Conservation (phyloP, 1,140 invertebrate species). For the Anastrepha obliqua region DNA sequence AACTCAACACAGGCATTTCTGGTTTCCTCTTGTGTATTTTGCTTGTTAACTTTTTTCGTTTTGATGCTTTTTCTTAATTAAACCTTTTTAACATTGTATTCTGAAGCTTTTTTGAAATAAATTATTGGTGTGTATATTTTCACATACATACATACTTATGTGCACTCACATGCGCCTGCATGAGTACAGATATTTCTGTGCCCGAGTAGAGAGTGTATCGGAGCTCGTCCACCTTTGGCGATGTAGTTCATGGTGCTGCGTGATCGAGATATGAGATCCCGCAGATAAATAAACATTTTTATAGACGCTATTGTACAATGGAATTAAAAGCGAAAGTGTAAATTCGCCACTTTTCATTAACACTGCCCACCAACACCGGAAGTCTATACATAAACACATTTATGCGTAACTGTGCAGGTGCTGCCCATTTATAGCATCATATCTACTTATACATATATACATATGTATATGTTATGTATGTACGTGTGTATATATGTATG, state of each 20-base stretch:
- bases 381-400: background rate
- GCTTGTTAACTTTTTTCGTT: background rate
- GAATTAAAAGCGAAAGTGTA: conserved; percentile 32
- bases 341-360: background rate
- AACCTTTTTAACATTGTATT: conserved; percentile 31
- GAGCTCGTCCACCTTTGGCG: background rate
- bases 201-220: no score
- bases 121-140: background rate
- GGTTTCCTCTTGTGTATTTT: conserved; percentile 37
- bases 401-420: background rate
- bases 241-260: background rate
- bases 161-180: no score
- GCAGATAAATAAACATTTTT: conserved; percentile 8
- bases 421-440: background rate
- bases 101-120: background rate
- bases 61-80: conserved; percentile 11
- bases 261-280: background rate
- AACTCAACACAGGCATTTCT: conserved; percentile 40
- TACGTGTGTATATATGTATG: no score
- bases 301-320: background rate
- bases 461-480: background rate
- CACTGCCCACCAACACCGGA: conserved; percentile 34
- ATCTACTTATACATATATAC: background rate
- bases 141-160: background rate
- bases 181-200: no score